Evolutionary conservation across 2,888 invertebrate genomes (phyloP), one percentile per base, ranked within the genome.

Genomic region (Drosophila meridiana): DNA sequence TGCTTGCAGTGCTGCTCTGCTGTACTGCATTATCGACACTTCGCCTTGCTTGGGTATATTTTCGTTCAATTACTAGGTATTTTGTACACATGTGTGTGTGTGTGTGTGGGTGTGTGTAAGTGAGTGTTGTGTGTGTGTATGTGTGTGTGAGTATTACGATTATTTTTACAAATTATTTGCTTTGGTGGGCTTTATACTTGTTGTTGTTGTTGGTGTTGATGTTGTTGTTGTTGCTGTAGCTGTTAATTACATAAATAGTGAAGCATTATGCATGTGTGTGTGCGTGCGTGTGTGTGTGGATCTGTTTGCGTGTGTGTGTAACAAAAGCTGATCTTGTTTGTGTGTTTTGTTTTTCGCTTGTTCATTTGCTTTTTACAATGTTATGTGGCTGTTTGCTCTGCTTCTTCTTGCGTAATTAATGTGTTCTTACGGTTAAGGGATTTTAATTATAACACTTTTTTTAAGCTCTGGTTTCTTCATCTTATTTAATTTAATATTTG

Each of bases 151-250:
- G 28, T 65, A 52, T 85, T 82, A 86, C 66, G 83, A 73, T 83
- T 88, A 80, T 76, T 75, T 75, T 73, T 89, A 89, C 80, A 89
- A 85, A 87, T 89, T 87, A 83, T 73, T 87, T 87, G 88, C 82
- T 83, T 86, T 90, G 85, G 85, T 85, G 85, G 85, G 90, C 90
- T 86, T 85, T 68, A 82, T 89, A 83, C 90, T 89, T 84, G 88
- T 86, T 86, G n/a, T n/a, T 50, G 50, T 56, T 42, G 66, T 60
- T 20, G 20, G 20, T 69, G 83, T 66, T 72, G 56, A 11, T 45
- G 42, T 50, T 40, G 65, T 59, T 69, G 81, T 67, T 73, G 55
- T 75, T 84, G 76, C 68, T 82, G 66, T 83, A 63, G 71, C 67
- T 71, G 70, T 59, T 73, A 63, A 66, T 66, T 82, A 69, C 68